phyloP scores from a whole-genome alignment of 2,797 vertebrate species.

The Brachymystax lenok region DNA sequence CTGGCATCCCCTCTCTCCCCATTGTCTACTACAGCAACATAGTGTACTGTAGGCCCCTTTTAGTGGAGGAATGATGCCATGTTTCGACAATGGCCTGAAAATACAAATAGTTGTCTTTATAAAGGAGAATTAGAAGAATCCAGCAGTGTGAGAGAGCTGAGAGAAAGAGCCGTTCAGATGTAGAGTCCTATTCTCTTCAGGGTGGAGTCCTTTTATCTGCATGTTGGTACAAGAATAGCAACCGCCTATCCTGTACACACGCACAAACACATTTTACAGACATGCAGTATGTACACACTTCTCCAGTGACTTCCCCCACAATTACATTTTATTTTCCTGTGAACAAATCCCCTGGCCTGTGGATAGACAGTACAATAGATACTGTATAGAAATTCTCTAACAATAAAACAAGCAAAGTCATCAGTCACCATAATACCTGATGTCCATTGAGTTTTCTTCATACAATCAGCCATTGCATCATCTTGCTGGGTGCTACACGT shows the following conservation, averaged over 20 bases:
- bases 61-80: no score
- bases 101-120: no score
- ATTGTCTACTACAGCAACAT: background rate
- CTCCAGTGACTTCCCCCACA: constrained; percentile 73
- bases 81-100: no score
- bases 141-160: background rate
- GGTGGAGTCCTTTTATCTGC: constrained; percentile 28
- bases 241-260: constrained; percentile 23
- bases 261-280: constrained; percentile 33
- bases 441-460: constrained; percentile 34
- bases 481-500: constrained; percentile 34
- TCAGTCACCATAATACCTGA: constrained; percentile 31
- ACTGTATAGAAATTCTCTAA: constrained; percentile 46
- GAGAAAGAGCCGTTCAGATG: constrained; percentile 4
- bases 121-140: no score
- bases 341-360: constrained; percentile 57
- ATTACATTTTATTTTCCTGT: constrained; percentile 56
- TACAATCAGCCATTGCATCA: constrained; percentile 7
- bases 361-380: constrained; percentile 51
- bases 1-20: constrained; percentile 20
- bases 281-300: constrained; percentile 17
- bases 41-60: no score
- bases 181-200: background rate
- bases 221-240: constrained; percentile 40
- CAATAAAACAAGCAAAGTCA: constrained; percentile 34